phyloP scores from a whole-genome alignment of 2,797 vertebrate genomes.

The Falco peregrinus region DNA sequence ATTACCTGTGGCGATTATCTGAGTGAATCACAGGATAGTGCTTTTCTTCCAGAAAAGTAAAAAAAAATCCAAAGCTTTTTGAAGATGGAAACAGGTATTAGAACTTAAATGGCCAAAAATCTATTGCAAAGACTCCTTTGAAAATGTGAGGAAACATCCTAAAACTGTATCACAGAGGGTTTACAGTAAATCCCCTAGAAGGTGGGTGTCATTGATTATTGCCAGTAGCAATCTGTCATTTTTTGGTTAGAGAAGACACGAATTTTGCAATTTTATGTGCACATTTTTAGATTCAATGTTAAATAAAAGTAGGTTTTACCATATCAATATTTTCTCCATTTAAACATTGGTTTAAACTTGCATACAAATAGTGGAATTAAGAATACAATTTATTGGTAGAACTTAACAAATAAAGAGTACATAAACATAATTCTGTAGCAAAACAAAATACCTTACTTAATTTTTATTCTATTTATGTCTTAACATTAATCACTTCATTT shows the following conservation, averaged over 20 bases:
- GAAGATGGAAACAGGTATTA: not conserved
- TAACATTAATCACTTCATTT: not conserved
- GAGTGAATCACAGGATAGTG: not conserved
- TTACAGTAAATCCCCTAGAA: not conserved
- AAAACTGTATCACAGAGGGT: not conserved
- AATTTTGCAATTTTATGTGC: not conserved
- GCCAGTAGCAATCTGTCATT: not conserved
- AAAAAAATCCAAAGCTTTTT: not conserved
- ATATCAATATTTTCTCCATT: not conserved
- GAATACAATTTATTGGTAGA: not conserved
- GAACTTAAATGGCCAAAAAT: not conserved
- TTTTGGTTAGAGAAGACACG: not conserved
- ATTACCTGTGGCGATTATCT: not conserved
- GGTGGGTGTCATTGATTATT: not conserved
- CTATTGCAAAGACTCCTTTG: not conserved
- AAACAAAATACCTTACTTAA: not conserved
- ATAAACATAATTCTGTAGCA: not conserved
- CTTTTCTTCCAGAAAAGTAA: not conserved
- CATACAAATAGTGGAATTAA: not conserved
- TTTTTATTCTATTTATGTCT: not conserved
- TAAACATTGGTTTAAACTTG: not conserved
- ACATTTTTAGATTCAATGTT: not conserved
- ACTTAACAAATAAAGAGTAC: not conserved
- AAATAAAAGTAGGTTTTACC: not conserved
- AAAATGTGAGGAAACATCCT: not conserved